Base-by-base conservation (phyloP, 2,888 invertebrate species). In the Monopis laevigella region DNA sequence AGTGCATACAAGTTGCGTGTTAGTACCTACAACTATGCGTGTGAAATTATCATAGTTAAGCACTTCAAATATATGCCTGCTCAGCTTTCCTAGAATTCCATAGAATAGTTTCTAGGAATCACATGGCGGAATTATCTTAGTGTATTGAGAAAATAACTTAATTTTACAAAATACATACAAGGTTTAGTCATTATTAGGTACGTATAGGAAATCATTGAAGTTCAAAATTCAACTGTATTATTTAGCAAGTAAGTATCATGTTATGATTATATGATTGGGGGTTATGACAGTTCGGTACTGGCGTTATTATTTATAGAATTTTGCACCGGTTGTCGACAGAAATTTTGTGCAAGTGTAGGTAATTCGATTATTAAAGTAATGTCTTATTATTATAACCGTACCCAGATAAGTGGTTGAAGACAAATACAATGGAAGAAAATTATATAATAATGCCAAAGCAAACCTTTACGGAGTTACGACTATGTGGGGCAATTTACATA, bases 141-240 rank as follows among this genome's bases (percentile, higher is more conserved):
- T 34, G 34, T 29, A 32, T 36, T 36, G 36, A 36, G 36, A 36
- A 36, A 36, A 36, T 36, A 36, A 36, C 36, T 36, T 36, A 36
- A 36, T 36, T 36, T 21, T 36, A 13, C 36, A 36, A 19, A 17
- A 32, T 3, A 17, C 17, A 32, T 17, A 32, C 16, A 32, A 7
- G 24, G 24, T 7, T 7, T 8, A 21, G 6, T 8, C 24, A 8
- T 21, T 21, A 21, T 21, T 21, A 21, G 24, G 24, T 21, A 21
- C 24, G 8, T 21, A 8, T 8, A 21, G 8, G 5, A 21, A 21
- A 7, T 21, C 5, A 21, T 21, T 21, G 24, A 21, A 21, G 24
- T 7, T 7, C 24, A 21, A 21, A 21, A 8, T 8, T 21, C 6
- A 21, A 21, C 24, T 7, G 8, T 21, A 21, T 7, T 21, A 21